Conservation (phyloP, 2,888 invertebrate genomes). For the Antitype chi region DNA sequence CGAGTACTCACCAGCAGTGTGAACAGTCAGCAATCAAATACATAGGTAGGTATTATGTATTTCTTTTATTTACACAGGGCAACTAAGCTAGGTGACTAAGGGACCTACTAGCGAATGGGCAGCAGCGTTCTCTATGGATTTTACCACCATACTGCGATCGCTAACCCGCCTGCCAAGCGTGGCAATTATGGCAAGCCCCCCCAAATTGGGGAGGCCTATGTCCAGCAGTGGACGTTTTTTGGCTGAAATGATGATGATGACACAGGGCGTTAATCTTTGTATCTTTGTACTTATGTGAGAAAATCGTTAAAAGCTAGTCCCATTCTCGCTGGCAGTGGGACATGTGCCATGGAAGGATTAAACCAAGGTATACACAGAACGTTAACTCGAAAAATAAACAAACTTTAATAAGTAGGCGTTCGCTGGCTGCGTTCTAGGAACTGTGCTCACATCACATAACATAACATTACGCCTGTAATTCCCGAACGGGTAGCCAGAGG, state of each 20-base stretch:
- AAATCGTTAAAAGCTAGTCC: not conserved
- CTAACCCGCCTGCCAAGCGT: too few species aligned
- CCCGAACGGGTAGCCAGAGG: not conserved
- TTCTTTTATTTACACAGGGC: not conserved
- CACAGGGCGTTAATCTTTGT: too few species aligned
- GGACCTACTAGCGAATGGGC: too few species aligned
- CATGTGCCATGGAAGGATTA: not conserved
- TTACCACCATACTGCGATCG: too few species aligned
- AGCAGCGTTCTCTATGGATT: too few species aligned
- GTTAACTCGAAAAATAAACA: not conserved
- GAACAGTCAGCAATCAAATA: not conserved
- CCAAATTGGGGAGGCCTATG: too few species aligned
- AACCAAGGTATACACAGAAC: constrained; percentile 3
- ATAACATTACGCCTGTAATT: not conserved
- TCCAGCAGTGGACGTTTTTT: too few species aligned
- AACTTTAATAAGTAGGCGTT: not conserved
- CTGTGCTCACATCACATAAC: not conserved
- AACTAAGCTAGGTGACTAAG: too few species aligned
- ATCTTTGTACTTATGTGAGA: too few species aligned
- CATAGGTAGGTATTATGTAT: not conserved
- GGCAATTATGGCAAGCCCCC: too few species aligned
- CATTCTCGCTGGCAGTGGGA: not conserved
- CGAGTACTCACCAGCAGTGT: not conserved
- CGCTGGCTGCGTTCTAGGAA: not conserved
- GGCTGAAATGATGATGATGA: too few species aligned